These are phyloP conservation scores for Etheostoma perlongum DNA, from an alignment of 2,797 vertebrate species.

Conservation along the genomic window DNA sequence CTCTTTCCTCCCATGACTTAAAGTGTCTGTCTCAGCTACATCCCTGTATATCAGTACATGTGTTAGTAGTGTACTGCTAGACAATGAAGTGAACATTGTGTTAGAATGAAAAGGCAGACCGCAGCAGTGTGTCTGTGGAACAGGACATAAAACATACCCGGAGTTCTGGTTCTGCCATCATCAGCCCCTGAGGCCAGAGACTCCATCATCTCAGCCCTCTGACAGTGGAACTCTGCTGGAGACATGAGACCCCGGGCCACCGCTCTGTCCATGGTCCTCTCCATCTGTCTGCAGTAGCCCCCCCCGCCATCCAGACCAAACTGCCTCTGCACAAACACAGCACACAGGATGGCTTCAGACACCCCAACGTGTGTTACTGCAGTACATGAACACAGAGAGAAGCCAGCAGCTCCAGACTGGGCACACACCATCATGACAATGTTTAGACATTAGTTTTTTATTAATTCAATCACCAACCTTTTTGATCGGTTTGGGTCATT, in stretches of 20 bases:
- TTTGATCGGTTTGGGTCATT: too few relatives aligned
- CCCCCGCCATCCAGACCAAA: slow-evolving; percentile 92
- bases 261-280: slow-evolving; percentile 90
- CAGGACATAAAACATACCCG: slow-evolving; percentile 80
- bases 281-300: slow-evolving; percentile 90
- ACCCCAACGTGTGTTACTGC: background rate
- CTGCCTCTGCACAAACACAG: slow-evolving; percentile 81
- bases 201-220: slow-evolving; percentile 91
- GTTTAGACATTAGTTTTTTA: too few relatives aligned
- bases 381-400: background rate
- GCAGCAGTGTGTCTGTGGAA: background rate
- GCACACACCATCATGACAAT: too few relatives aligned
- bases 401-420: background rate
- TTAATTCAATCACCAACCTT: too few relatives aligned
- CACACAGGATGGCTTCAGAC: background rate
- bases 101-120: background rate
- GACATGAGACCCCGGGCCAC: slow-evolving; percentile 89
- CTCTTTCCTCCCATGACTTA: too few relatives aligned
- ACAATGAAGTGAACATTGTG: background rate
- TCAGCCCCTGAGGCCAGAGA: slow-evolving; percentile 90
- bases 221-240: slow-evolving; percentile 90
- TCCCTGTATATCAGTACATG: too few relatives aligned
- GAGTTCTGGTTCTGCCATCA: slow-evolving; percentile 91
- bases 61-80: background rate
- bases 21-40: too few relatives aligned